Evolutionary conservation across 2,797 vertebrate species (phyloP), one percentile per base, ranked within the genome.

Genomic region (Manis crassicaudata): DNA sequence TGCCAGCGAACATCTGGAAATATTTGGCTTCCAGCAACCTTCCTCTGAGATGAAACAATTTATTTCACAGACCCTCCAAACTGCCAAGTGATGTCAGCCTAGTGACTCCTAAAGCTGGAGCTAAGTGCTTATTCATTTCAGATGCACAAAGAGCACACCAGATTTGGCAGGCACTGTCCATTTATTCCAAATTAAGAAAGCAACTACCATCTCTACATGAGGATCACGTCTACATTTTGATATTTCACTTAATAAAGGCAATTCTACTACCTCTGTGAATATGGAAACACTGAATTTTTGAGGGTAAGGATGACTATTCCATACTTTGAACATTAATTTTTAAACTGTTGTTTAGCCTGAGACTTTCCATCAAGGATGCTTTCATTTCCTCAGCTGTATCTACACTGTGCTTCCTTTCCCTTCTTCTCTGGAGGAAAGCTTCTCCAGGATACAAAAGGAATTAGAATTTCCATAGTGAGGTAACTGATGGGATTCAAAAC

Each of bases 31-130:
- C 56, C 20, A 32, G 68, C 11, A 52, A 54, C 56, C n/a, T 81
- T 92, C 88, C 54, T 87, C 62, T 75, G 81, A 90, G 89, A 90
- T 70, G 54, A 96, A 96, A 88, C 20, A 85, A 75, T 79, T 91
- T 75, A 75, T 80, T 90, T 80, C 56, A 46, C 32, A 60, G 60
- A 79, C 43, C 23, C 58, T 92, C 79, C n/a, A 17, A 88, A 89
- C 1, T 43, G 43, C 52, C 85, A 84, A 90, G 40, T 67, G 85
- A 93, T 67, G 50, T 56, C 75, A 96, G 79, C 52, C 35, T 40
- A 37, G 63, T 9, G 80, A 94, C 58, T 92, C 40, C 54, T 67
- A 75, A 80, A 92, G 89, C 29, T 0, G 50, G 82, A 84, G 80
- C 32, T 46, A 58, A 95, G 52, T 62, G 90, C 76, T 90, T 72